phyloP scores from a whole-genome alignment of 2,888 invertebrate species.

The Drosophila austrosaltans region DNA sequence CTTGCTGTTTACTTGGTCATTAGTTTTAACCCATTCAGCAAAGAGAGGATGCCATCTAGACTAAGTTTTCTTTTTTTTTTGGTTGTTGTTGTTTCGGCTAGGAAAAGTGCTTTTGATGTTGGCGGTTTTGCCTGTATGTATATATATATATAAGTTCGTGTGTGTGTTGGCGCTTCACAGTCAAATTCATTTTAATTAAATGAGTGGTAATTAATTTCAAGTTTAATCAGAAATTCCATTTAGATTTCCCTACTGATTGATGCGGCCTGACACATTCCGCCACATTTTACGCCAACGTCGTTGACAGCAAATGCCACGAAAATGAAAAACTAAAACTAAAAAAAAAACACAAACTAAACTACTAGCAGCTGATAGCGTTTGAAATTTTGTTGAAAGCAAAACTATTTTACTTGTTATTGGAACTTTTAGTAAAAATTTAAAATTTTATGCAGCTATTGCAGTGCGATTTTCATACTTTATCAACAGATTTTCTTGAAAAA shows the following conservation, averaged over 20 bases:
- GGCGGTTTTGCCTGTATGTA: conserved; percentile 22
- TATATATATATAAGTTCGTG: conserved; percentile 20
- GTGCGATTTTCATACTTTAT: background rate
- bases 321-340: conserved; percentile 37
- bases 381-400: background rate
- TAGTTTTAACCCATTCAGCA: conserved; percentile 76
- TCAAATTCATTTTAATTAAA: conserved; percentile 83
- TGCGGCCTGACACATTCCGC: conserved; percentile 74
- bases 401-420: background rate
- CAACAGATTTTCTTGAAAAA: too few relatives aligned
- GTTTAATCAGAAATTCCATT: conserved; percentile 83
- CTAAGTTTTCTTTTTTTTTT: conserved; percentile 1
- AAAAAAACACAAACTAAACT: conserved; percentile 18
- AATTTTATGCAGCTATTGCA: background rate
- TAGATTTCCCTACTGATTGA: conserved; percentile 81
- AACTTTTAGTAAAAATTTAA: background rate
- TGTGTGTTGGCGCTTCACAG: conserved; percentile 54
- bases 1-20: conserved; percentile 79
- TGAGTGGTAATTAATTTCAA: conserved; percentile 83
- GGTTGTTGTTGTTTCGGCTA: background rate
- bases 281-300: conserved; percentile 55
- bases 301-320: conserved; percentile 29
- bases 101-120: conserved; percentile 55
- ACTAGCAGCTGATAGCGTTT: conserved; percentile 20
- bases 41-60: conserved; percentile 47